Percentiles rank a stretch among this genome's conserved stretches.
Conservation (phyloP, 37 sponge, comb jelly and placozoan genomes). For the Ianthella basta region DNA sequence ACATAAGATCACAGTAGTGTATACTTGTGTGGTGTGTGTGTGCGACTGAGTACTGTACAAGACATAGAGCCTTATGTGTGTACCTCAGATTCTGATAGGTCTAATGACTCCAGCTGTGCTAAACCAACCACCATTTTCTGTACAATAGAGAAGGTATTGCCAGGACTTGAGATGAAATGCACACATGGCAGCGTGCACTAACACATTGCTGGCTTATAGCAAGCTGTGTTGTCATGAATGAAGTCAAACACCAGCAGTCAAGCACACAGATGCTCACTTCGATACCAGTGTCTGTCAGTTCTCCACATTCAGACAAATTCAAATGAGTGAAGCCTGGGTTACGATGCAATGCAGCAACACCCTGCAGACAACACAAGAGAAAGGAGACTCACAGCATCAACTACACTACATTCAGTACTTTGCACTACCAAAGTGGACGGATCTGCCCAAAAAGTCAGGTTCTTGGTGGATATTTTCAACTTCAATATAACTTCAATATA, state of each 20-base stretch:
- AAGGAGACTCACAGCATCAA: no score
- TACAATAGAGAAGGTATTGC: background rate
- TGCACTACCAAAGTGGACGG: no score
- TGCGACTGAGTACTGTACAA: no score
- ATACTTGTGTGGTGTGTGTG: no score
- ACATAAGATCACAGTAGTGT: background rate
- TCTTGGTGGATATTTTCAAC: no score
- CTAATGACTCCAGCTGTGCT: conserved; percentile 66
- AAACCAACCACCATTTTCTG: conserved; percentile 71
- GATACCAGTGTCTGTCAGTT: conserved; percentile 90
- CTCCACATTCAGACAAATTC: conserved; percentile 80
- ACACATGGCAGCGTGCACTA: background rate
- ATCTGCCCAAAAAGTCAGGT: no score
- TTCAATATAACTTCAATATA: no score
- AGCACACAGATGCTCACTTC: conserved; percentile 42
- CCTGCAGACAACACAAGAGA: conserved; percentile 42
- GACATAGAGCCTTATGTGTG: no score
- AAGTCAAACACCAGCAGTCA: no score
- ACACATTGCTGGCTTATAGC: background rate
- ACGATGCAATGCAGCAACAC: conserved; percentile 71
- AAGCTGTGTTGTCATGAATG: no score
- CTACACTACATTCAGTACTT: no score
- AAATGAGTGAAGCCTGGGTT: conserved; percentile 76
- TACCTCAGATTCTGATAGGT: conserved; percentile 84
- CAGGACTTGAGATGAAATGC: background rate